Evolutionary conservation across 2,113 vertebrate species (phyloP).

Genomic region (Misgurnus mizolepis): DNA sequence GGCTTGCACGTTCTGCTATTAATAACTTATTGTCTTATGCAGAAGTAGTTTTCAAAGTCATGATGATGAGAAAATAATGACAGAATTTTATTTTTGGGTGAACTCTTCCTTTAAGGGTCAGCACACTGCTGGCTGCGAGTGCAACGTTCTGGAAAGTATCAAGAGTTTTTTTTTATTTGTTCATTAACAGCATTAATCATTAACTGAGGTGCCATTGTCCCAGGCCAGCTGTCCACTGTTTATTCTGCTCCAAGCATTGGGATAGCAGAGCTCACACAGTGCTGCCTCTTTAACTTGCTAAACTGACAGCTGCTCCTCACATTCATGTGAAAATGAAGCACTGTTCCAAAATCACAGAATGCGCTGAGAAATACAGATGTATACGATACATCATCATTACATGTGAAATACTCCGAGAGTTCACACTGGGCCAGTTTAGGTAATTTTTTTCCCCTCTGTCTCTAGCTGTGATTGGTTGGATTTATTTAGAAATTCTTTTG

Average conservation of each 20-base stretch:
- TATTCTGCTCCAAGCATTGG: constrained; percentile 40
- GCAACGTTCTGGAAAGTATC: constrained; percentile 43
- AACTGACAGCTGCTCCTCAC: constrained; percentile 77
- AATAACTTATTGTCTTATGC: too few relatives aligned
- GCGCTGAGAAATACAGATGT: constrained; percentile 2
- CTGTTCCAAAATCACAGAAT: constrained; percentile 47
- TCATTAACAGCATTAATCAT: constrained; percentile 60
- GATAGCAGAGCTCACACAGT: constrained; percentile 28
- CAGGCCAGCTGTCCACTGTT: constrained; percentile 54
- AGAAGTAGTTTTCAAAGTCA: too few relatives aligned
- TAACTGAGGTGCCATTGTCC: constrained; percentile 59
- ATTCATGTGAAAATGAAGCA: constrained; percentile 69
- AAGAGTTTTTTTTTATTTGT: constrained; percentile 40
- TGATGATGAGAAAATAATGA: too few relatives aligned
- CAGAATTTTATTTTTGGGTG: too few relatives aligned
- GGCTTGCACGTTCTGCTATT: too few relatives aligned
- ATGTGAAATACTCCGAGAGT: background rate
- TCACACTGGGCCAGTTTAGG: background rate
- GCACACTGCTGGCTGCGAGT: constrained; percentile 16
- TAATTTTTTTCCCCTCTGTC: background rate
- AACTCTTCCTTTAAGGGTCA: constrained; percentile 16
- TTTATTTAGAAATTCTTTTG: background rate
- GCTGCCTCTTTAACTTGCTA: constrained; percentile 45
- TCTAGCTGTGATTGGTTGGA: background rate
- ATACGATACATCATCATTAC: background rate